Conservation (phyloP, 1,140 invertebrate species). For the Charaxes varanes region DNA sequence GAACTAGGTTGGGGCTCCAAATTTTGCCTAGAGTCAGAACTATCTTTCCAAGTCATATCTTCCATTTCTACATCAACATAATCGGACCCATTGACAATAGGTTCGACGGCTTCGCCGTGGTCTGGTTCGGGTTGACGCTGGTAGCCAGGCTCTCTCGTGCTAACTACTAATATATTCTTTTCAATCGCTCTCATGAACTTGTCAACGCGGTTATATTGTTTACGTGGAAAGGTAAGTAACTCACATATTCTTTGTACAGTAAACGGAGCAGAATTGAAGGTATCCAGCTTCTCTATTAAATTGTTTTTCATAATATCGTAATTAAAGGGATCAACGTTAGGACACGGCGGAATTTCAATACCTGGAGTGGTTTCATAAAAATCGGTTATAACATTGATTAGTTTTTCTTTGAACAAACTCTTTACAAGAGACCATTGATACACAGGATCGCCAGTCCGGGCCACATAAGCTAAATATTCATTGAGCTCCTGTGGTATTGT, state of each 20-base stretch:
- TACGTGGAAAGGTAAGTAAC: slow-evolving; percentile 90
- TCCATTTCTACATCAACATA: slow-evolving; percentile 82
- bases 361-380: slow-evolving; percentile 88
- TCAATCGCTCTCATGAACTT: slow-evolving; percentile 97
- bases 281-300: slow-evolving; percentile 88
- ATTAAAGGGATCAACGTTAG: slow-evolving; percentile 93
- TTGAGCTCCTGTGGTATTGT: slow-evolving; percentile 93
- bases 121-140: slow-evolving; percentile 76
- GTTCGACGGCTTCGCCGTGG: slow-evolving; percentile 79
- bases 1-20: slow-evolving; percentile 60
- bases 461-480: slow-evolving; percentile 92
- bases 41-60: slow-evolving; percentile 76
- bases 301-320: slow-evolving; percentile 92
- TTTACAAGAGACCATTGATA: slow-evolving; percentile 94
- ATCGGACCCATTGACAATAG: slow-evolving; percentile 75
- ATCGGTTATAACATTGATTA: slow-evolving; percentile 89
- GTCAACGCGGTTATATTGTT: slow-evolving; percentile 95
- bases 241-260: slow-evolving; percentile 97
- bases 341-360: slow-evolving; percentile 84
- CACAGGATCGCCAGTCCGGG: slow-evolving; percentile 94
- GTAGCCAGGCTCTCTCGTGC: slow-evolving; percentile 90
- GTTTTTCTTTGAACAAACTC: slow-evolving; percentile 89
- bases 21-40: slow-evolving; percentile 31
- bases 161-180: slow-evolving; percentile 96
- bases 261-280: slow-evolving; percentile 92